Evolutionary conservation across 2,113 vertebrate species (phyloP).

Genomic region (Silurus glanis): DNA sequence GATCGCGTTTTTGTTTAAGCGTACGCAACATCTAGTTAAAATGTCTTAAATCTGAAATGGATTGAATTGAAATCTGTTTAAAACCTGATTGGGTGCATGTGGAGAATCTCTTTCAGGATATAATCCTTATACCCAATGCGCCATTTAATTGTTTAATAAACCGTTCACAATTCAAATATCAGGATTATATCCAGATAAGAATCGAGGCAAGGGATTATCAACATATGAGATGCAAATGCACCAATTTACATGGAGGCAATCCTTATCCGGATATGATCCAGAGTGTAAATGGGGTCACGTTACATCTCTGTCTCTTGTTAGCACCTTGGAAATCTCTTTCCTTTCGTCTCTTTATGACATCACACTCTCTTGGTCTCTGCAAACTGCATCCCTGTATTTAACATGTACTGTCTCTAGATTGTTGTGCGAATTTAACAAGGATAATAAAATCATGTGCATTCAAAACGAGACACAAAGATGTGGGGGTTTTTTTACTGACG

Average conservation of each 20-base stretch:
- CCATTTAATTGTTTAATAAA: neutral
- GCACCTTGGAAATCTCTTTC: constrained; percentile 6
- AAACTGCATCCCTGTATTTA: constrained; percentile 62
- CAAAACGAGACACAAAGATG: neutral
- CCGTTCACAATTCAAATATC: neutral
- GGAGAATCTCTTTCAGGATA: neutral
- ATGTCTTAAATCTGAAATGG: neutral
- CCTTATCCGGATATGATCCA: neutral
- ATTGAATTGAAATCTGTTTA: neutral
- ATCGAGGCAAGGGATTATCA: neutral
- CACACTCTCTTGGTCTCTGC: constrained; percentile 50
- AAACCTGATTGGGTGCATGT: neutral
- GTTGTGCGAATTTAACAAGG: constrained; percentile 67
- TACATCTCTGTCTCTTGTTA: neutral
- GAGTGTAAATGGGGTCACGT: neutral
- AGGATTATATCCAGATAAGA: neutral
- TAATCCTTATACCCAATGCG: neutral
- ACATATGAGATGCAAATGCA: neutral
- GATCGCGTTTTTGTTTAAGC: no score
- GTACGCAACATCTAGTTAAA: neutral
- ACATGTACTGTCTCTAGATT: constrained; percentile 59
- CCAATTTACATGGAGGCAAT: neutral
- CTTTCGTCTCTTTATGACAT: constrained; percentile 18
- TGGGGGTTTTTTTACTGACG: neutral
- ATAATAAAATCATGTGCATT: constrained; percentile 62